Conservation (phyloP, 2,888 invertebrate species). For the Coleophora flavipennella region DNA sequence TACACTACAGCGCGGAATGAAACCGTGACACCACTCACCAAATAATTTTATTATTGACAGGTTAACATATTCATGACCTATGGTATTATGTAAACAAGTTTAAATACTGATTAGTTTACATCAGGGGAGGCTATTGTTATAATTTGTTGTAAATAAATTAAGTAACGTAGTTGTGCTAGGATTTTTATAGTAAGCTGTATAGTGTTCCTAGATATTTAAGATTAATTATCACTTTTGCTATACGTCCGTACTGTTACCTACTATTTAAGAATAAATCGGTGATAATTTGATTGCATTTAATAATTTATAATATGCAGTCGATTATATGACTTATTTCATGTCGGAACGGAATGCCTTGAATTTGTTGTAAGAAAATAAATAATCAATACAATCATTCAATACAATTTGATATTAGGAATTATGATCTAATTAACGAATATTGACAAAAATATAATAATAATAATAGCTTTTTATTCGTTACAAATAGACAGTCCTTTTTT, state of each 20-base stretch:
- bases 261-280: slow-evolving; percentile 22
- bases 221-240: not conserved
- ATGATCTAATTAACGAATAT: too few relatives aligned
- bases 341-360: too few relatives aligned
- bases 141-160: slow-evolving; percentile 3
- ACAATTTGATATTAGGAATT: too few relatives aligned
- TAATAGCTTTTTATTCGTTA: slow-evolving; percentile 11
- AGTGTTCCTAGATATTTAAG: slow-evolving; percentile 3
- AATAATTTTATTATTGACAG: too few relatives aligned
- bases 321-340: too few relatives aligned
- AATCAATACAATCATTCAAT: too few relatives aligned
- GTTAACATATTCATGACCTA: too few relatives aligned
- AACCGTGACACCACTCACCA: too few relatives aligned
- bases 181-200: slow-evolving; percentile 1
- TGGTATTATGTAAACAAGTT: too few relatives aligned
- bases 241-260: slow-evolving; percentile 6
- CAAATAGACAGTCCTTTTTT: slow-evolving; percentile 5
- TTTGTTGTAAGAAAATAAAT: too few relatives aligned
- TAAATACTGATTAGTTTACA: too few relatives aligned
- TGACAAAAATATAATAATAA: slow-evolving; percentile 13
- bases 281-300: slow-evolving; percentile 39
- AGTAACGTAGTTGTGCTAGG: slow-evolving; percentile 5
- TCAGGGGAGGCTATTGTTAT: slow-evolving; percentile 2
- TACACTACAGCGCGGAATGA: too few relatives aligned
- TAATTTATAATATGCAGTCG: slow-evolving; percentile 18